Evolutionary conservation across 2,113 vertebrate genomes (phyloP).

Genomic region (Empidonax traillii): DNA sequence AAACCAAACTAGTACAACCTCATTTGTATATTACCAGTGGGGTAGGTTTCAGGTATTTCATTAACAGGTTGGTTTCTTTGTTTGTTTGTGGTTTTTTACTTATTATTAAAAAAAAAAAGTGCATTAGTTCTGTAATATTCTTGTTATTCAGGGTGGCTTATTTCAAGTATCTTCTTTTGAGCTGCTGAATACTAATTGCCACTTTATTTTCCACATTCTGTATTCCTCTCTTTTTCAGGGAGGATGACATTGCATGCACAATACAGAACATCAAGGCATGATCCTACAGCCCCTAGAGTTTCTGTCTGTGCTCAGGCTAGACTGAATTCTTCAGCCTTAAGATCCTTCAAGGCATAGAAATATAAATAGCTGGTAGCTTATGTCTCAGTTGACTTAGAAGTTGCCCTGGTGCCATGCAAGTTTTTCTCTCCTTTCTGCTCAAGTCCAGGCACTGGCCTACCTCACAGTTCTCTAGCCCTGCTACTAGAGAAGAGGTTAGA

Average conservation of each 20-base stretch:
- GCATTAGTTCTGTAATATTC: not conserved
- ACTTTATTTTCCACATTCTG: not conserved
- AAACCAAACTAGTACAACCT: not conserved
- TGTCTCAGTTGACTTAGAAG: not conserved
- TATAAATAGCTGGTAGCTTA: not conserved
- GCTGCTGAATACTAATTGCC: not conserved
- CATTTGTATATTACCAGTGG: not conserved
- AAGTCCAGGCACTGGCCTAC: not conserved
- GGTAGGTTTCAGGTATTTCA: not conserved
- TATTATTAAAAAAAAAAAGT: not conserved
- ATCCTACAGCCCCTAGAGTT: not conserved
- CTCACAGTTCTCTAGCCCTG: not conserved
- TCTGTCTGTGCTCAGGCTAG: not conserved
- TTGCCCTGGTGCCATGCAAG: not conserved
- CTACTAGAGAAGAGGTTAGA: not conserved
- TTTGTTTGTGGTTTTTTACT: not conserved
- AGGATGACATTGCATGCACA: not conserved
- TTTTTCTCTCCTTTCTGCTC: not conserved
- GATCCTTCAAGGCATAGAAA: not conserved
- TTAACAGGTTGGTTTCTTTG: not conserved
- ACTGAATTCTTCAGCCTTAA: not conserved
- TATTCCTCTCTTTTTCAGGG: not conserved
- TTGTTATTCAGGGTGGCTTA: not conserved
- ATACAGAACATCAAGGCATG: not conserved
- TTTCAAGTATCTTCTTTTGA: not conserved